Conservation (phyloP, 2,113 vertebrate genomes). For the Nipponia nippon region DNA sequence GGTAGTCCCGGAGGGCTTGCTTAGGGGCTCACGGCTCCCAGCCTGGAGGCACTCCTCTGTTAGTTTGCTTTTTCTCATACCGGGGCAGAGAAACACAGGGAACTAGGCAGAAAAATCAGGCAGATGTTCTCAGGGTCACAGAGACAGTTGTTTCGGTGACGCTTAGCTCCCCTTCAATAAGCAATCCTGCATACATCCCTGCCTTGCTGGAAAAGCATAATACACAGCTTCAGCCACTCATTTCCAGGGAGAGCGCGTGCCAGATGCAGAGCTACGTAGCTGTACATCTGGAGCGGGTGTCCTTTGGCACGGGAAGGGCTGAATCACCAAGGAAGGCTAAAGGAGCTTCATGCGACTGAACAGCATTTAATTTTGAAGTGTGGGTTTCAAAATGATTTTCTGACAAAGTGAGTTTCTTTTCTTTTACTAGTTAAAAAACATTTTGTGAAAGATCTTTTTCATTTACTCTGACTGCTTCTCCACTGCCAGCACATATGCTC, state of each 20-base stretch:
- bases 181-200: not conserved
- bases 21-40: not conserved
- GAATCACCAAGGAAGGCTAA: not conserved
- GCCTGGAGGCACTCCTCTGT: not conserved
- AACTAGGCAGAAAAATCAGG: not conserved
- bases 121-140: not conserved
- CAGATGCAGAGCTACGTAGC: not conserved
- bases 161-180: not conserved
- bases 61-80: not conserved
- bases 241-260: not conserved
- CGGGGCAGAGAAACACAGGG: not conserved
- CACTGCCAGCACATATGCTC: not conserved
- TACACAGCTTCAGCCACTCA: not conserved
- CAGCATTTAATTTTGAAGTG: not conserved
- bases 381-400: not conserved
- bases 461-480: not conserved
- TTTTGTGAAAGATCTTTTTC: not conserved
- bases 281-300: fast-evolving
- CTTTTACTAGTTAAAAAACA: not conserved
- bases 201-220: not conserved
- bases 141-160: not conserved
- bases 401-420: not conserved
- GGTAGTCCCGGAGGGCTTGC: not conserved
- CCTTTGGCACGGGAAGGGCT: not conserved
- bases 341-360: fast-evolving